Percentiles rank a stretch among this genome's conserved stretches.
Conservation (phyloP, 2,888 invertebrate species). For the Euphydryas editha region DNA sequence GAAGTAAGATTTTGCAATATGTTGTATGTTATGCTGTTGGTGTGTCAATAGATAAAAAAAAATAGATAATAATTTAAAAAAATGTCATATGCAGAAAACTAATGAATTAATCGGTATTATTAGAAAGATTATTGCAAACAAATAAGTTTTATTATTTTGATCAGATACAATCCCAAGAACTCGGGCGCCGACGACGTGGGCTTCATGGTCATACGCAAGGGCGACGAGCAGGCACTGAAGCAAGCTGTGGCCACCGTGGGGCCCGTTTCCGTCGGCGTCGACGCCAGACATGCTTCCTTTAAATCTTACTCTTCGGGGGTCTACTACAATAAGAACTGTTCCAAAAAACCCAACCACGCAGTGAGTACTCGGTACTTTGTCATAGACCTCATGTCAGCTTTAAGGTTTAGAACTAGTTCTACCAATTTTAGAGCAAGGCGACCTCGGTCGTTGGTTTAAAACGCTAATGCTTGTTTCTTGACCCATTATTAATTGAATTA, state of each 20-base stretch:
- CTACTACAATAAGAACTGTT: constrained; percentile 91
- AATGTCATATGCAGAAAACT: too few relatives aligned
- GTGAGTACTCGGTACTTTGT: constrained; percentile 57
- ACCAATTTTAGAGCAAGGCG: too few relatives aligned
- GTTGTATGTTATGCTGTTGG: too few relatives aligned
- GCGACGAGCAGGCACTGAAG: constrained; percentile 89
- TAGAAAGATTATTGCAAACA: too few relatives aligned
- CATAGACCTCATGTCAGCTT: not conserved
- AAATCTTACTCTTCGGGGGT: constrained; percentile 93
- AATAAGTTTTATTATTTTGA: too few relatives aligned
- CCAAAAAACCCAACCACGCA: constrained; percentile 91
- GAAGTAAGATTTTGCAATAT: too few relatives aligned
- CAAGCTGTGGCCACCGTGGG: constrained; percentile 92
- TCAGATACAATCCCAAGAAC: constrained; percentile 70
- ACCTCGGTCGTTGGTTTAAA: too few relatives aligned
- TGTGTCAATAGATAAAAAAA: too few relatives aligned
- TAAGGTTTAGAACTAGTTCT: not conserved
- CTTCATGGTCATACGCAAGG: constrained; percentile 89
- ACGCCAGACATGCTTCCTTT: constrained; percentile 93
- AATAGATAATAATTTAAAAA: too few relatives aligned
- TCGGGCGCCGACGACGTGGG: constrained; percentile 92
- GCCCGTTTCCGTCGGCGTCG: constrained; percentile 94
- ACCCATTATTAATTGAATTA: too few relatives aligned
- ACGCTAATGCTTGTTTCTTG: too few relatives aligned
- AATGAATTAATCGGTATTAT: too few relatives aligned